Conservation (phyloP, 2,113 vertebrate species). For the Aegithalos caudatus region DNA sequence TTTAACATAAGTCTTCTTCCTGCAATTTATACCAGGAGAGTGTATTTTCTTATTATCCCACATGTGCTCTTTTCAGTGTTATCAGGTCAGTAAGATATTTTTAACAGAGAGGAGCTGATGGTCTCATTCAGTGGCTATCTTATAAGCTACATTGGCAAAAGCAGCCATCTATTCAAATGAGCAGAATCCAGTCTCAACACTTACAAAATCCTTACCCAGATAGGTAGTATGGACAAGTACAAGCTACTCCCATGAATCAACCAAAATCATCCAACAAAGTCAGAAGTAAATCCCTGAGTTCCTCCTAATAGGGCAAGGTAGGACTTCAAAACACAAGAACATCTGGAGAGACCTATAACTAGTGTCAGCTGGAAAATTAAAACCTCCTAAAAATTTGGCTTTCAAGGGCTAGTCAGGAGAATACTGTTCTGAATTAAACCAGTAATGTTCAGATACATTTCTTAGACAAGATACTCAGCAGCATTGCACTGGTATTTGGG, state of each 20-base stretch:
- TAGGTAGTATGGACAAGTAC: neutral
- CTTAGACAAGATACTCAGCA: neutral
- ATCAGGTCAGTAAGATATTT: slow-evolving; percentile 26
- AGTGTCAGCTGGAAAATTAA: neutral
- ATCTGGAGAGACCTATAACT: neutral
- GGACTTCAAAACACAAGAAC: neutral
- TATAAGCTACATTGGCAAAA: neutral
- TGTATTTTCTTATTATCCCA: neutral
- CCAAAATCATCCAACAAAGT: neutral
- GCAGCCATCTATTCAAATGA: neutral
- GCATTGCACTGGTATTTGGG: neutral
- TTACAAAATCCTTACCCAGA: neutral
- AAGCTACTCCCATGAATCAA: neutral
- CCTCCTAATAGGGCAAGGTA: neutral
- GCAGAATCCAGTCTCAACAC: neutral
- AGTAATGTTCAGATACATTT: neutral
- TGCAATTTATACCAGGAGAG: neutral
- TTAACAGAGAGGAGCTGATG: neutral
- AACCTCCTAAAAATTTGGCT: neutral
- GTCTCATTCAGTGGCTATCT: neutral
- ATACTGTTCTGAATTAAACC: neutral
- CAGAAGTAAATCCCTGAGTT: neutral
- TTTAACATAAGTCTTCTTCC: slow-evolving; percentile 5
- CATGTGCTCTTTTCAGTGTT: neutral
- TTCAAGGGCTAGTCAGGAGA: neutral